Conservation (phyloP, 2,113 vertebrate genomes). For the Apistogramma diplotaenia region DNA sequence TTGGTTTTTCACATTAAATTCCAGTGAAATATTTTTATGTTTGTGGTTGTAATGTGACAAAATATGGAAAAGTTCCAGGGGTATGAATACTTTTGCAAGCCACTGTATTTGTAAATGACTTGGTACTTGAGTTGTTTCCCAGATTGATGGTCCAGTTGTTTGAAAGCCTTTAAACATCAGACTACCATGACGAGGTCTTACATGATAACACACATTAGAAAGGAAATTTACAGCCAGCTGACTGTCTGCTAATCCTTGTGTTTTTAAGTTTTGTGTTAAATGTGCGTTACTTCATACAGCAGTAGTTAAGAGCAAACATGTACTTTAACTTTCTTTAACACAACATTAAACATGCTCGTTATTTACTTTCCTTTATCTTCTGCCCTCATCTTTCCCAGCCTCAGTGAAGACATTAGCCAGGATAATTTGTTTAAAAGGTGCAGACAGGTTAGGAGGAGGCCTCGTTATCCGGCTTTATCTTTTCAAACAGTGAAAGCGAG, state of each 20-base stretch:
- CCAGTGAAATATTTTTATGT: too few relatives aligned
- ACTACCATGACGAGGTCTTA: neutral
- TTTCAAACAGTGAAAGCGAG: constrained; percentile 58
- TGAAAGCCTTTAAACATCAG: neutral
- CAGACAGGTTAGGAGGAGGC: constrained; percentile 58
- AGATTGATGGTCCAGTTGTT: too few relatives aligned
- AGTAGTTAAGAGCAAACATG: neutral
- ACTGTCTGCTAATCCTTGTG: neutral
- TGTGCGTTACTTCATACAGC: neutral
- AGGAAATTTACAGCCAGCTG: neutral
- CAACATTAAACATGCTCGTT: neutral
- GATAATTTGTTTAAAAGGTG: constrained; percentile 72
- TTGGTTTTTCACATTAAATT: too few relatives aligned
- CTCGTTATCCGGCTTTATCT: constrained; percentile 49
- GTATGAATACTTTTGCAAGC: too few relatives aligned
- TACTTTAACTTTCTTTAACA: neutral
- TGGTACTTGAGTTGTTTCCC: too few relatives aligned
- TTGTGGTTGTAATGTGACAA: too few relatives aligned
- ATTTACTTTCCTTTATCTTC: neutral
- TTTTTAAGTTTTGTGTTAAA: neutral
- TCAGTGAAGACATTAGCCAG: constrained; percentile 22
- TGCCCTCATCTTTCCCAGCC: constrained; percentile 38
- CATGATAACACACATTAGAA: neutral
- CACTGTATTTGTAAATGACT: too few relatives aligned
- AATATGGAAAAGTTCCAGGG: too few relatives aligned